phyloP scores from a whole-genome alignment of 1,140 invertebrate species.

The Gryllus bimaculatus region DNA sequence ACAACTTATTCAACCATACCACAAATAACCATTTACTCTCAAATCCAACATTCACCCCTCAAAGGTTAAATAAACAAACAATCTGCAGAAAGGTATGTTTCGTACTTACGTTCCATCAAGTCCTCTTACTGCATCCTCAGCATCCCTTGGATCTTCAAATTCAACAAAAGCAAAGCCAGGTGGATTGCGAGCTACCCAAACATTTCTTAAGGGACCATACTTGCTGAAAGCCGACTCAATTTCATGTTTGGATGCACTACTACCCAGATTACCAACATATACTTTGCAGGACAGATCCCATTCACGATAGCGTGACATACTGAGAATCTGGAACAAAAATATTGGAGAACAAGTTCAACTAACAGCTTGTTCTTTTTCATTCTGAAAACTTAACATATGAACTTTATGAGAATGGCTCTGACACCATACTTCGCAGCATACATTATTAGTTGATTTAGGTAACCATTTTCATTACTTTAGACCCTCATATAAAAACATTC shows the following conservation, averaged over 20 bases:
- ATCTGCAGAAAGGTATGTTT: not conserved
- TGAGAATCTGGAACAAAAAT: constrained; percentile 10
- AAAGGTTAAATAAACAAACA: too few relatives aligned
- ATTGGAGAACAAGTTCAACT: too few relatives aligned
- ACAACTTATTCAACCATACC: too few relatives aligned
- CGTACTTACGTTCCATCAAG: constrained; percentile 84
- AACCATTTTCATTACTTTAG: too few relatives aligned
- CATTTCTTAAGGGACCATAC: constrained; percentile 89
- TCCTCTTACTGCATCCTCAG: constrained; percentile 91
- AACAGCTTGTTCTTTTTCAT: too few relatives aligned
- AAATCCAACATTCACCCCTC: too few relatives aligned
- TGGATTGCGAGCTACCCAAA: constrained; percentile 93
- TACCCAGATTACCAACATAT: constrained; percentile 95
- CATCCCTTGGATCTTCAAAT: constrained; percentile 94
- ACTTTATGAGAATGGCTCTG: too few relatives aligned
- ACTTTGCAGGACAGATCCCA: constrained; percentile 95
- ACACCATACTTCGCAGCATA: too few relatives aligned
- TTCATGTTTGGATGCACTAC: constrained; percentile 83
- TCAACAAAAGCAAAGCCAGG: constrained; percentile 97
- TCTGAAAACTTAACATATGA: too few relatives aligned
- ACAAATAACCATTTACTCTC: too few relatives aligned
- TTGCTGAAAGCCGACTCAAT: constrained; percentile 87
- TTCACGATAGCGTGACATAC: constrained; percentile 70
- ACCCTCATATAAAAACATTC: too few relatives aligned
- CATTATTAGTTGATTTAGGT: too few relatives aligned